phyloP scores from a whole-genome alignment of 2,888 invertebrate genomes.

The Drosophila neonasuta region DNA sequence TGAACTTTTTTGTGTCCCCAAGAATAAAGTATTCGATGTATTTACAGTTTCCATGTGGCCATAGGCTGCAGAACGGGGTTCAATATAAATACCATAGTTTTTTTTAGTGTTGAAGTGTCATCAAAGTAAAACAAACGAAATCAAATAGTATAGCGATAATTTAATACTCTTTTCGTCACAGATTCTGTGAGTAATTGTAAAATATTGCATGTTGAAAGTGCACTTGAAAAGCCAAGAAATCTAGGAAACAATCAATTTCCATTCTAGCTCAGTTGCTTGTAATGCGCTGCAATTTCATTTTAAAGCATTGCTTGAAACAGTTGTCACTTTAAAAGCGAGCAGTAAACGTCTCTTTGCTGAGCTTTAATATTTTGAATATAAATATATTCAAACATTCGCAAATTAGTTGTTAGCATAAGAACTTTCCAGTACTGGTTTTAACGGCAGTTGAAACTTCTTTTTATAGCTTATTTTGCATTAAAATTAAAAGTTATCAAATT shows the following conservation, averaged over 20 bases:
- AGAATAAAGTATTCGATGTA: background rate
- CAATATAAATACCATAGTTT: constrained; percentile 50
- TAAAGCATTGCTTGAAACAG: too few species aligned
- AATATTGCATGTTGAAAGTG: background rate
- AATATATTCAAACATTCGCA: too few species aligned
- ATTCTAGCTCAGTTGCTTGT: too few species aligned
- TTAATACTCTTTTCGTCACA: constrained; percentile 4
- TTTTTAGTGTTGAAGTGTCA: constrained; percentile 55
- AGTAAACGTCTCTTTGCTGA: too few species aligned
- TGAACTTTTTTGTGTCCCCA: background rate
- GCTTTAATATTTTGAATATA: too few species aligned
- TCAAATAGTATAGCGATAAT: constrained; percentile 4
- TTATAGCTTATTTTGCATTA: too few species aligned
- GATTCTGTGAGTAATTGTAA: background rate
- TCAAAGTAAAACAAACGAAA: constrained; percentile 19
- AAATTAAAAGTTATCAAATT: background rate
- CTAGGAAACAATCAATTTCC: background rate
- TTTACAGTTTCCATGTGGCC: constrained; percentile 17
- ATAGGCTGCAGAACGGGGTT: constrained; percentile 7
- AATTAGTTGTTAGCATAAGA: too few species aligned
- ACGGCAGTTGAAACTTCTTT: too few species aligned
- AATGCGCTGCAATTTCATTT: too few species aligned
- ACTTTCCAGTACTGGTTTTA: too few species aligned
- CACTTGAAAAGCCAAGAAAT: too few species aligned
- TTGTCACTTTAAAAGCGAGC: too few species aligned